These are phyloP conservation scores for Neodon shergylaensis DNA, from an alignment of 2,113 vertebrate species.

Conservation along the genomic window DNA sequence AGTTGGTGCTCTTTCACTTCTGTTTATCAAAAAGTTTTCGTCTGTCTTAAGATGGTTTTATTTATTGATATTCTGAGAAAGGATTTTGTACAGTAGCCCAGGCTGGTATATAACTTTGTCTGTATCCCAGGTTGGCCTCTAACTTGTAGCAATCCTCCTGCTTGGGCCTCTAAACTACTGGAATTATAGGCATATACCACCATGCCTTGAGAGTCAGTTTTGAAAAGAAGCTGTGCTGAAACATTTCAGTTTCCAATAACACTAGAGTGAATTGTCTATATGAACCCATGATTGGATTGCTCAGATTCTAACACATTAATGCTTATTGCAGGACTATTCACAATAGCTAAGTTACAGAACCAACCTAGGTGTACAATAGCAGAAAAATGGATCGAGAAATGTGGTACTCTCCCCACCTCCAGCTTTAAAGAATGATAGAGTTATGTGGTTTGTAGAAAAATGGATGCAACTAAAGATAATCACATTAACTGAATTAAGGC, in stretches of 20 bases:
- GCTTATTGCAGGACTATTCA: neutral
- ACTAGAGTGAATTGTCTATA: neutral
- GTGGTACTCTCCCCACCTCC: neutral
- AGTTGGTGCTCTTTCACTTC: neutral
- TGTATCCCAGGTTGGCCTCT: neutral
- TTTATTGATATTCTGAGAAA: neutral
- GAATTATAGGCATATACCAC: neutral
- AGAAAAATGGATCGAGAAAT: neutral
- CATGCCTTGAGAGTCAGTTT: neutral
- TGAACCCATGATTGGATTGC: neutral
- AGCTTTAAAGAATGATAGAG: neutral
- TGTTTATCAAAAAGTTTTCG: neutral
- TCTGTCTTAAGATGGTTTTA: neutral
- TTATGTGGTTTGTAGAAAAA: neutral
- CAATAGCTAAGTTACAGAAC: neutral
- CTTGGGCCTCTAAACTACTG: neutral
- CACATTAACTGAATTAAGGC: neutral
- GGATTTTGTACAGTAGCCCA: neutral
- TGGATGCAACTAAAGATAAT: neutral
- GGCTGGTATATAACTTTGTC: neutral
- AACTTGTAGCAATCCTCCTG: neutral
- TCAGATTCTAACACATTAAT: neutral
- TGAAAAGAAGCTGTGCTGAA: neutral
- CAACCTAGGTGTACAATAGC: neutral
- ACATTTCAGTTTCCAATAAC: constrained; percentile 16